A percentile compares a stretch with the other conserved stretches of the same genome.
Conservation (phyloP, 2,113 vertebrate genomes). For the Tenrec ecaudatus region DNA sequence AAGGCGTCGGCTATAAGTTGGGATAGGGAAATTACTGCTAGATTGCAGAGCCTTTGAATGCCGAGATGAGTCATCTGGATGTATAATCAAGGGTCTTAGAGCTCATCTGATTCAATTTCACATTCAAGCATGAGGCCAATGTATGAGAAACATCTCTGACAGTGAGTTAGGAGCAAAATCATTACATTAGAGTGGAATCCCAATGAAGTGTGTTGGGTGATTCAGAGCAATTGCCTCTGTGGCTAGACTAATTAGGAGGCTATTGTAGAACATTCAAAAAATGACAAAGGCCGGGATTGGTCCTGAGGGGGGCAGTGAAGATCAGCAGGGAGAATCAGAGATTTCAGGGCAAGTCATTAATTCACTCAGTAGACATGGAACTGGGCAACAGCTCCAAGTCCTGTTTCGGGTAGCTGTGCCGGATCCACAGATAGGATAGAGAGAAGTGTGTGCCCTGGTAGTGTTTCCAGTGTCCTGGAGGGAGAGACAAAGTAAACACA, state of each 20-base stretch:
- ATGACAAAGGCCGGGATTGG: neutral
- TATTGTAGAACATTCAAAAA: neutral
- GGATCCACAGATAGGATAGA: neutral
- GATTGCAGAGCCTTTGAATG: slow-evolving; percentile 22
- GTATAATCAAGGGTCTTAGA: neutral
- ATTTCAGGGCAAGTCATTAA: neutral
- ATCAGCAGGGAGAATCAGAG: neutral
- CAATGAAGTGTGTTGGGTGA: neutral
- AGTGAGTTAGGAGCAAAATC: neutral
- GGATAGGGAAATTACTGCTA: slow-evolving; percentile 14
- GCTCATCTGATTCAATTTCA: slow-evolving; percentile 36
- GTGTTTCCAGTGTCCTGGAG: no score
- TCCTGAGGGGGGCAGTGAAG: neutral
- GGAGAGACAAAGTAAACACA: neutral
- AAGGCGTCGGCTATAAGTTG: neutral
- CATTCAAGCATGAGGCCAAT: neutral
- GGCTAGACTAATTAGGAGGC: neutral
- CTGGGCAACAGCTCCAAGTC: neutral
- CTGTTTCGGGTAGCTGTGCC: neutral
- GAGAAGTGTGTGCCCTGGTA: neutral
- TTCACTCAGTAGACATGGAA: neutral
- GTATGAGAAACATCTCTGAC: neutral
- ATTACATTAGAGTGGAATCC: neutral
- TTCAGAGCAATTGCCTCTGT: neutral
- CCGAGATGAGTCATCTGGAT: slow-evolving; percentile 39